Evolutionary conservation across 2,888 invertebrate species (phyloP), one percentile per base, ranked within the genome.

Genomic region (Sisyra terminalis): DNA sequence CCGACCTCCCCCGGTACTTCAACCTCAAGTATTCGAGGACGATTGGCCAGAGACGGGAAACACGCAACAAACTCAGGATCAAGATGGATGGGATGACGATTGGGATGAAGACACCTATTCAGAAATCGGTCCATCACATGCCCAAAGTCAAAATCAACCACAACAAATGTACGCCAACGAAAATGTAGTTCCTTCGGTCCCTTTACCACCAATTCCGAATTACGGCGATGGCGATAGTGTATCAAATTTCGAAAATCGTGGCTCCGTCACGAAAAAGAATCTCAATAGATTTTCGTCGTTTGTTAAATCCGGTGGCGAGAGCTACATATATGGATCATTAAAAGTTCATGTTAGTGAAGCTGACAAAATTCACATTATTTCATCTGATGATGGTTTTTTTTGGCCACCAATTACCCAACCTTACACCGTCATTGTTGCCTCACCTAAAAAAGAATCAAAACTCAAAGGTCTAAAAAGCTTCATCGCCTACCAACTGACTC

Each of bases 361-460:
- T 39, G 81, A 84, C 47, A 74, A 77, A 60, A 75, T 87, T 29
- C 71, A 70, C 52, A 78, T 89, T 45, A 64, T 79, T 50, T 83
- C 84, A 49, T 55, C 57, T 49, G 72, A 77, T 46, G 81, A 80
- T 47, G 79, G 78, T 45, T 67, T 73, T 15, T 82, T 80, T 53
- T 97, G 94, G 94, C 69, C 78, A 45, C 72, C 79, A 1, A 71
- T 75, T 44, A 64, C 70, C 39, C 75, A 81, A 45, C 73, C 78
- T 2, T 94, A 90, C 57, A 73, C 73, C 5, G 96, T 96, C 45
- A 70, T 78, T 42, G 85, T 97, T 24, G 84, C 90, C 11, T 93
- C 93, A 44, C 96, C 96, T 5, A 96, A 94, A 58, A 97, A 98
- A 60, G 94, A 94, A 63, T 83, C 88, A 1, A 98, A 98, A 67